Evolutionary conservation across 2,113 vertebrate species (phyloP), one percentile per base, ranked within the genome.

Genomic region (Larimichthys crocea): DNA sequence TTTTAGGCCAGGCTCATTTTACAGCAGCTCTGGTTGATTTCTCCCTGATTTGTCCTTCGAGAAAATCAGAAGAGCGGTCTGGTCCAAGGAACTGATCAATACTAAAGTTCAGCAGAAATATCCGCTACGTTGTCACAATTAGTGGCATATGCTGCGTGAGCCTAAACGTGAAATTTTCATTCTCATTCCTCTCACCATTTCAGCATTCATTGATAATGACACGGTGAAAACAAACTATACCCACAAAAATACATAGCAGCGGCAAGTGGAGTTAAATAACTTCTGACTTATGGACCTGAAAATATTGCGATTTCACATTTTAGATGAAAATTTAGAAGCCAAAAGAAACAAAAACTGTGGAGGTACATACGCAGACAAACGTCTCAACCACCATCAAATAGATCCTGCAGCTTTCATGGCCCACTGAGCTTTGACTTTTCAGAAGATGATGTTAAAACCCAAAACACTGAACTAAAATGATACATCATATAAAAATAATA

Each of bases 21-120:
- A 19, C 59, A 64, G 80, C 66, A 66, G 53, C 26, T 26, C 24
- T 70, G 42, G 59, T 42, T 26, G 29, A 68, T 62, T 56, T 50
- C 73, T 63, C 16, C 26, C 17, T 1, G 19, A 61, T 31, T 35
- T 61, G 48, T 55, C 35, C 57, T 53, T 65, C 12, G 10, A 19
- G 11, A 67, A 60, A 65, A 53, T 24, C 11, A 24, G 9, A 65
- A 9, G 3, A 64, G 16, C 0, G 0, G 31, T 49, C 20, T 10
- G 2, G 12, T 60, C 29, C 42, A 52, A 26, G n/a, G 46, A 46
- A 12, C 5, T 20, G 29, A 60, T 42, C 62, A 42, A 40, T 40
- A 40, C 8, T 1, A 40, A 40, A 0, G 53, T 40, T 63, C 42
- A 7, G 40, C 19, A 35, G 22, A 55, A 29, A 66, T 35, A 67